Base-by-base conservation (phyloP, 1,140 invertebrate genomes). In the Colletes gigas region DNA sequence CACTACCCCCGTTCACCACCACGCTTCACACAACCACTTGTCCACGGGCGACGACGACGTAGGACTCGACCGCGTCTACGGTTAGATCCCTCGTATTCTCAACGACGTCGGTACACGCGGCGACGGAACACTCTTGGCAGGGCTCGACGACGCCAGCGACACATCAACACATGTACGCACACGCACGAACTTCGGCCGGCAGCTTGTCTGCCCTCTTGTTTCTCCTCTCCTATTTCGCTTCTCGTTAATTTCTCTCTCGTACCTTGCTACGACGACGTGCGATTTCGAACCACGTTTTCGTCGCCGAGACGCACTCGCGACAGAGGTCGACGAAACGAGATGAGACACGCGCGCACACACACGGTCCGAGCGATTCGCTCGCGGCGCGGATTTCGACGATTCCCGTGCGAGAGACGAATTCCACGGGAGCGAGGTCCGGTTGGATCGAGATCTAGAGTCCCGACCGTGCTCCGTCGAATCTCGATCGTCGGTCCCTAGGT, bases 111-210 rank as follows among this genome's bases (percentile, higher is more conserved):
- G 77, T 83, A 81, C 81, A 83, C 77, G 83, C 81, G 81, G 78
- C 85, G 83, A 79, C 81, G 62, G 72, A 80, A 73, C 83, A 81
- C 85, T 89, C 85, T 83, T 87, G 87, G 82, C 81, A 86, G 79
- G 78, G 85, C 81, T 86, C 83, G 88, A 89, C 85, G 85, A 87
- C 85, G 86, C 85, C 88, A 88, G 85, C 86, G 87, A 88, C 85
- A 83, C 87, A 89, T 89, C 87, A 89, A 89, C 83, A 81, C 88
- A 87, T 85, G 72, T 77, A 84, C 86, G 83, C 81, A 83, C 83
- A 85, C 83, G 74, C 77, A 76, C 85, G 63, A 83, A 39, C 63
- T 74, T 76, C 81, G 54, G 44, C 80, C 79, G 52, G 59, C 66
- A 57, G 67, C 54, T 63, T 73, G 65, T 78, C 44, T 75, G 52